phyloP scores from a whole-genome alignment of 2,113 vertebrate genomes.

The Apistogramma diplotaenia region DNA sequence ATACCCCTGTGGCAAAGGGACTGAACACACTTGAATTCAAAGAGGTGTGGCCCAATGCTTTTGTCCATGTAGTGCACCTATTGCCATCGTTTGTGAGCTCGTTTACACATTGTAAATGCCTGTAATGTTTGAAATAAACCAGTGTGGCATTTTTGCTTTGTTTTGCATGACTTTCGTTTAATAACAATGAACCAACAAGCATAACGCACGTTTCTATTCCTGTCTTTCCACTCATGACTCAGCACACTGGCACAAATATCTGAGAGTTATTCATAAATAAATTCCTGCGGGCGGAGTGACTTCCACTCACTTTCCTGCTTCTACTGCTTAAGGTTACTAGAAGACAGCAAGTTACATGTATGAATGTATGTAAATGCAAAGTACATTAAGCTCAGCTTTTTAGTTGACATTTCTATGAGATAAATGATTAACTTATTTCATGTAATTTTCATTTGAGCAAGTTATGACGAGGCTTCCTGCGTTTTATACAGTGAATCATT shows the following conservation, averaged over 20 bases:
- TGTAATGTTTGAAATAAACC: not conserved
- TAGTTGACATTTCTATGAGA: too few relatives aligned
- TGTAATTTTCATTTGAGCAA: not conserved
- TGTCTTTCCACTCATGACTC: not conserved
- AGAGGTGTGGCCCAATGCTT: not conserved
- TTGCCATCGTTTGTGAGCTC: not conserved
- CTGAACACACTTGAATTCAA: not conserved
- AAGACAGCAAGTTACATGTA: not conserved
- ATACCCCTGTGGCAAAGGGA: too few relatives aligned
- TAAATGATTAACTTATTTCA: not conserved
- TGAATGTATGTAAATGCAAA: not conserved
- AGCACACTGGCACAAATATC: accelerated
- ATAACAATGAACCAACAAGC: not conserved
- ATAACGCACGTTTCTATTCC: accelerated
- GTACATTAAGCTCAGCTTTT: not conserved
- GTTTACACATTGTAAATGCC: not conserved
- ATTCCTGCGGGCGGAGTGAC: not conserved
- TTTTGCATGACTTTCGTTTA: not conserved
- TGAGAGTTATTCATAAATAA: not conserved
- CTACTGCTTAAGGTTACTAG: not conserved
- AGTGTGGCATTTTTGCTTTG: not conserved
- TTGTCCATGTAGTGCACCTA: accelerated
- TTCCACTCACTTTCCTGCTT: not conserved
- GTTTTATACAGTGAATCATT: not conserved
- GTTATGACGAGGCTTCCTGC: not conserved